phyloP scores from a whole-genome alignment of 2,113 vertebrate species.

The Hipposideros armiger region DNA sequence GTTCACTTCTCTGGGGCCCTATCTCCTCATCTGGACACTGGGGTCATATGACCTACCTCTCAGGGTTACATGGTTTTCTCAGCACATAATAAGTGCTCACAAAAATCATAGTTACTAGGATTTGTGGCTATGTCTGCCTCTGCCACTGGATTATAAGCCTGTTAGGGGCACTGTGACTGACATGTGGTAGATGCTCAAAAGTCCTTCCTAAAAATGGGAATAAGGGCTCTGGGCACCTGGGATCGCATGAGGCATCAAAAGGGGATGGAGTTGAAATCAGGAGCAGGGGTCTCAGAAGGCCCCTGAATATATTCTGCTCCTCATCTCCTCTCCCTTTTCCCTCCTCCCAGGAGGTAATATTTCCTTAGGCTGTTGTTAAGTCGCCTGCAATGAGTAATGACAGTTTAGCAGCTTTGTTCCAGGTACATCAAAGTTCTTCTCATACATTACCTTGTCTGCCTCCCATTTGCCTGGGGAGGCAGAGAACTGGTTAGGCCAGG shows the following conservation, averaged over 20 bases:
- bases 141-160: background rate
- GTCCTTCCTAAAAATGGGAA: background rate
- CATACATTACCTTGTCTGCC: background rate
- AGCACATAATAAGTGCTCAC: background rate
- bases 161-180: background rate
- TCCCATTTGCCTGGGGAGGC: background rate
- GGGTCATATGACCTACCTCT: background rate
- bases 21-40: background rate
- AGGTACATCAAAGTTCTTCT: slow-evolving; percentile 57
- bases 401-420: background rate
- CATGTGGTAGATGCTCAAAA: background rate
- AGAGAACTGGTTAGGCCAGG: slow-evolving; percentile 18
- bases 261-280: too few relatives aligned
- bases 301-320: background rate
- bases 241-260: background rate
- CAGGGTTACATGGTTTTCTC: background rate
- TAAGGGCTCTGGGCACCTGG: background rate
- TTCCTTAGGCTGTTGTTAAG: background rate
- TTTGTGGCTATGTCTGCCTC: background rate
- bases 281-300: background rate
- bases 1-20: background rate
- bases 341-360: background rate
- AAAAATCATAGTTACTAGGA: background rate
- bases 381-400: background rate
- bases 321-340: background rate